phyloP scores from a whole-genome alignment of 2,888 invertebrate genomes.

The Latheticus oryzae region DNA sequence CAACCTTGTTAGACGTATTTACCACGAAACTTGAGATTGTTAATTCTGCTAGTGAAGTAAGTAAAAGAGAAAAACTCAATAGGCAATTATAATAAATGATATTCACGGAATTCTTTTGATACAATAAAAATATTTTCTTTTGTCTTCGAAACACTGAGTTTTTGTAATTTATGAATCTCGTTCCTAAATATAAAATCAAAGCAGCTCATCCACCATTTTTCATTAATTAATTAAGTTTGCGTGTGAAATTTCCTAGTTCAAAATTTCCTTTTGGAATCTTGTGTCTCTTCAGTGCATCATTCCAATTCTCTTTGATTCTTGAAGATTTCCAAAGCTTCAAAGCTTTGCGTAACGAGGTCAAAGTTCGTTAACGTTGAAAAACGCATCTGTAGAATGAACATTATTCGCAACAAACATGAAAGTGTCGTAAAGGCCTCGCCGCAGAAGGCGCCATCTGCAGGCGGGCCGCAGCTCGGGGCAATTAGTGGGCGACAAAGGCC shows the following conservation, averaged over 20 bases:
- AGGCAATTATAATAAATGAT: constrained; percentile 22
- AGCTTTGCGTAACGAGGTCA: constrained; percentile 43
- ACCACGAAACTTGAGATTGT: constrained; percentile 5
- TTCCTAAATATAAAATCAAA: no score
- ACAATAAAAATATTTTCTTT: constrained; percentile 9
- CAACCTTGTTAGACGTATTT: constrained; percentile 15
- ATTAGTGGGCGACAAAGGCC: constrained; percentile 54
- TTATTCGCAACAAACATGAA: constrained; percentile 52
- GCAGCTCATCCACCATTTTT: constrained; percentile 1
- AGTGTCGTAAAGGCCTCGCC: constrained; percentile 50
- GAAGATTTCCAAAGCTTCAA: constrained; percentile 20
- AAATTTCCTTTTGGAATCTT: constrained; percentile 11
- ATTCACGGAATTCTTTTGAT: constrained; percentile 9
- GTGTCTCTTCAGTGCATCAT: constrained; percentile 16
- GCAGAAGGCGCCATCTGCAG: constrained; percentile 52
- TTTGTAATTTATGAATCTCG: no score
- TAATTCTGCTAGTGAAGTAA: background rate
- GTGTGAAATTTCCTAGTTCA: constrained; percentile 11
- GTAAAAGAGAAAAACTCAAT: constrained; percentile 13
- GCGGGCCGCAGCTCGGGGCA: constrained; percentile 49
- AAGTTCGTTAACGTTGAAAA: constrained; percentile 50
- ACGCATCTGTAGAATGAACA: constrained; percentile 44
- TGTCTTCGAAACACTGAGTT: no score
- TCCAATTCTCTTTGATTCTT: constrained; percentile 19
- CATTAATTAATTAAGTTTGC: constrained; percentile 19